Percentiles rank a stretch among this genome's conserved stretches.
Evolutionary conservation across 2,797 vertebrate species (phyloP).

Genomic region (Gobio occitaniae): DNA sequence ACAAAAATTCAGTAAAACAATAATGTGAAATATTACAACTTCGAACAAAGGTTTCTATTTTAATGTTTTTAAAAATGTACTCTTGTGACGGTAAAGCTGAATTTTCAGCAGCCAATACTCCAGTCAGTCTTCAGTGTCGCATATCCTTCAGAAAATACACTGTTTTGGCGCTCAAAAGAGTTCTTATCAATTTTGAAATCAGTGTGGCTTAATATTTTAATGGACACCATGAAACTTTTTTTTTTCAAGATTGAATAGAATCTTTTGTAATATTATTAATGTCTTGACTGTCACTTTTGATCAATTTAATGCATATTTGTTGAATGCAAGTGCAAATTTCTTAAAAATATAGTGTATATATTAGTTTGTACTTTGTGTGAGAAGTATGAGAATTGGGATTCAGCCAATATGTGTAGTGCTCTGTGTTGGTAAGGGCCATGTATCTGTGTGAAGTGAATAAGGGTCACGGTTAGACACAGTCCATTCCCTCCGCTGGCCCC

Average conservation of each 20-base stretch:
- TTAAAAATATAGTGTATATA: background rate
- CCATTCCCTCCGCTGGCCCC: background rate
- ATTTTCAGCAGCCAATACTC: background rate
- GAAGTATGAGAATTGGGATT: background rate
- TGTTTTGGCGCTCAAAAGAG: background rate
- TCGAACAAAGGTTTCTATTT: background rate
- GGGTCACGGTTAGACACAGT: conserved; percentile 25
- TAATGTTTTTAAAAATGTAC: background rate
- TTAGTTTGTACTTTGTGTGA: background rate
- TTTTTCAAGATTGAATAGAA: background rate
- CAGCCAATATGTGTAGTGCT: background rate
- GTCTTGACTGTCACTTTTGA: background rate
- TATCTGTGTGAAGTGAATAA: conserved; percentile 4
- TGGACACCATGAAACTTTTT: background rate
- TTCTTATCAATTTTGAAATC: background rate
- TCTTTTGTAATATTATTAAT: background rate
- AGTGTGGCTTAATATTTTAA: background rate
- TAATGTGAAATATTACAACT: background rate
- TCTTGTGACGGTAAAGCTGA: background rate
- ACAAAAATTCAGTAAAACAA: background rate
- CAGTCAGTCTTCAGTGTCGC: background rate
- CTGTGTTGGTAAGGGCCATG: background rate
- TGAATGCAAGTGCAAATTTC: background rate
- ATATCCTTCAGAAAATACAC: background rate
- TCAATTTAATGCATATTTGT: background rate